These are phyloP conservation scores for Dendrolimus punctatus DNA, from an alignment of 1,140 invertebrate genomes.

Conservation along the genomic window DNA sequence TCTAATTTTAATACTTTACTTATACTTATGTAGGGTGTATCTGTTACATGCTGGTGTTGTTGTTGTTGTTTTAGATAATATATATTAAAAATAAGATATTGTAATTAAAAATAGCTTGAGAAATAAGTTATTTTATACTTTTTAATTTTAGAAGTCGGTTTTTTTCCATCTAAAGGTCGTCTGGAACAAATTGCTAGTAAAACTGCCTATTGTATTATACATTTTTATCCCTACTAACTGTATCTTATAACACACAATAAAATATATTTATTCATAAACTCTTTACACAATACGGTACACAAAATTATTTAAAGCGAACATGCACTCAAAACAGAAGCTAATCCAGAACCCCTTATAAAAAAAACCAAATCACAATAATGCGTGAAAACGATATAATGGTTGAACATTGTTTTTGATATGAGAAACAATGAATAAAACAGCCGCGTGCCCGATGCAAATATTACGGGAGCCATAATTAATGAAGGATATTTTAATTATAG, in stretches of 20 bases:
- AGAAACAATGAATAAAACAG: slow-evolving; percentile 42
- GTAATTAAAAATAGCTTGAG: too few relatives aligned
- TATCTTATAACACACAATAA: not conserved
- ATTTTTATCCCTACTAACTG: not conserved
- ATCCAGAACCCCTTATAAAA: slow-evolving; percentile 27
- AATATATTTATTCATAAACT: not conserved
- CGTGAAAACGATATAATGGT: slow-evolving; percentile 61
- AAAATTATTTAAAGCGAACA: slow-evolving; percentile 58
- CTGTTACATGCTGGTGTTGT: too few relatives aligned
- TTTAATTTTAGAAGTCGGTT: too few relatives aligned
- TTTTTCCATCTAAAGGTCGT: too few relatives aligned
- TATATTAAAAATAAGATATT: too few relatives aligned
- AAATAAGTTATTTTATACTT: too few relatives aligned
- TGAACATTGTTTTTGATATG: slow-evolving; percentile 36
- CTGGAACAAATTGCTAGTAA: too few relatives aligned
- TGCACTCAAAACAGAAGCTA: slow-evolving; percentile 49
- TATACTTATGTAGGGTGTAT: too few relatives aligned
- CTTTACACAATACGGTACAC: slow-evolving; percentile 44
- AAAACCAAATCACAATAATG: slow-evolving; percentile 63
- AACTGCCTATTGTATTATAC: too few relatives aligned
- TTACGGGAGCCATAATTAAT: slow-evolving; percentile 16
- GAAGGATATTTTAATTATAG: too few relatives aligned
- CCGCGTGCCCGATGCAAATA: slow-evolving; percentile 34
- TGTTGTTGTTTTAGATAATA: too few relatives aligned
- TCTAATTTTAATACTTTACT: too few relatives aligned